Base-by-base conservation (phyloP, 2,797 vertebrate genomes). In the Ceyx erithaca region DNA sequence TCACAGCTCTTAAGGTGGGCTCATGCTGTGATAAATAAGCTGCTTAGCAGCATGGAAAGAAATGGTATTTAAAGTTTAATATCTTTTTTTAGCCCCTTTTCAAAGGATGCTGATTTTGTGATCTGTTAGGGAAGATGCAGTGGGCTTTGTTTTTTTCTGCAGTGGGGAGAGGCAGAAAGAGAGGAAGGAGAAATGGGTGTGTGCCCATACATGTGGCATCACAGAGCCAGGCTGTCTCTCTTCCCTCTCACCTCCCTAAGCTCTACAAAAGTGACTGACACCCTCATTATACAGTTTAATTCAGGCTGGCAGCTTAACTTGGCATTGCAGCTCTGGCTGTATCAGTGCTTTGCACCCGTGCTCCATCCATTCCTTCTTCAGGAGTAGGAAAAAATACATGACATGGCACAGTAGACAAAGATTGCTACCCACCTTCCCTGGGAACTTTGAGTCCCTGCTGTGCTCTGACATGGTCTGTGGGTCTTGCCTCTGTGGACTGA, bases 21-120 rank as follows among this genome's bases (percentile, higher is more conserved):
- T 93, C 97, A 97, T 14, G 89, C 97, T 97, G 97, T 80, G 97
- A 94, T 96, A 97, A 97, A 97, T 97, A 97, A 98, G 95, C 97
- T 95, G 96, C 97, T 97, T 97, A 97, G 89, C 96, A 96, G 97
- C 95, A 92, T 90, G 95, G 96, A 96, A 93, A 97, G 84, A 95
- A 96, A 96, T 91, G 88, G 96, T 93, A 96, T 97, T 97, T 97
- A 95, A 95, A 97, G 92, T 95, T 92, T 90, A 95, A 85, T 94
- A 79, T 96, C 89, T 96, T 95, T 97, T 97, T 96, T 96, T 95
- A 97, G 90, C 51, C 90, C 75, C 62, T 58, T 96, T 94, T 97
- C 92, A 97, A 96, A 93, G 80, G 84, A 96, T 58, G 64, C 67
- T 89, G 83, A 94, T 96, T 95, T 94, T 71, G 92, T 89, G 95